These are phyloP conservation scores for Oncorhynchus tshawytscha DNA, from an alignment of 2,113 vertebrate genomes.

Conservation along the genomic window DNA sequence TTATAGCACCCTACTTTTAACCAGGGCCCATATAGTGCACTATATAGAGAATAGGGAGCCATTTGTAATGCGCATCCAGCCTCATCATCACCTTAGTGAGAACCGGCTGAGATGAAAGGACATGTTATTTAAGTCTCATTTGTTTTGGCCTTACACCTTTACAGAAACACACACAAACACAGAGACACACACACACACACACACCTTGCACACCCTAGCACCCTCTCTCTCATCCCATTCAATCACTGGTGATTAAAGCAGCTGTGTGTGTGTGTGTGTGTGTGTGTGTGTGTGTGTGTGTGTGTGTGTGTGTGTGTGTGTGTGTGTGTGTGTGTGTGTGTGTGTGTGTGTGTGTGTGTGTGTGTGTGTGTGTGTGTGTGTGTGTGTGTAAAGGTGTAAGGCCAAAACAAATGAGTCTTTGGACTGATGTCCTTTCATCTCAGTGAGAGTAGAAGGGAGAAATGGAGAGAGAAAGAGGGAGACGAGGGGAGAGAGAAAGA, in stretches of 20 bases:
- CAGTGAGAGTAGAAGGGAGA: not conserved
- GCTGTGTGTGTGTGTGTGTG: not conserved
- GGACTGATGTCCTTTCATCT: not conserved
- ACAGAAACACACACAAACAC: not conserved
- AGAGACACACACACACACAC: not conserved
- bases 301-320: constrained; percentile 4
- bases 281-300: constrained; percentile 10
- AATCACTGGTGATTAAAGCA: constrained; percentile 20
- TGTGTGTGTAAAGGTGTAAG: not conserved
- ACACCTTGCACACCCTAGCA: too few species aligned
- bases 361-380: not conserved
- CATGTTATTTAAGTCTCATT: constrained; percentile 7
- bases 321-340: not conserved
- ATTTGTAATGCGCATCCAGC: too few species aligned
- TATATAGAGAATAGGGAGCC: too few species aligned
- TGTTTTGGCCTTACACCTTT: not conserved
- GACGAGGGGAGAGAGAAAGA: not conserved
- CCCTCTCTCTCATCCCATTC: constrained; percentile 7
- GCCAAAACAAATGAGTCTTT: not conserved
- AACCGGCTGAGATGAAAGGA: constrained; percentile 6
- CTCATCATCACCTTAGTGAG: too few species aligned
- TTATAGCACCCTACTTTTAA: too few species aligned
- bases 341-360: not conserved
- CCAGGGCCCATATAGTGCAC: too few species aligned
- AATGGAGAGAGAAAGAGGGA: constrained; percentile 1